These are phyloP conservation scores for Drosophila serrata DNA, from an alignment of 1,140 invertebrate genomes.

Conservation along the genomic window DNA sequence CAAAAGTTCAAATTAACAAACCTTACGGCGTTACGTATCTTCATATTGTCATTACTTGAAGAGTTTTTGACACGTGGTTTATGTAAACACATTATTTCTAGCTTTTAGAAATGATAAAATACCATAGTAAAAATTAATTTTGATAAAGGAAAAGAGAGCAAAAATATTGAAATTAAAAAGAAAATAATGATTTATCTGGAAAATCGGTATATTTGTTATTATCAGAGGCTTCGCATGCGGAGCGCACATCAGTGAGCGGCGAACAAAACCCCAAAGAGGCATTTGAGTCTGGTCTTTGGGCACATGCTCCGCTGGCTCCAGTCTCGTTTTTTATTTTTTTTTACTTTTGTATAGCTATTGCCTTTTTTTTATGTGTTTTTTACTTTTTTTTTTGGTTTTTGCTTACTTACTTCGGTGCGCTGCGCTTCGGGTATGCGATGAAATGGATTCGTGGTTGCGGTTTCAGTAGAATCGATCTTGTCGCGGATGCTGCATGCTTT, in stretches of 20 bases:
- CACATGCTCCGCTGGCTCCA: constrained; percentile 45
- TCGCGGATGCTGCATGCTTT: constrained; percentile 73
- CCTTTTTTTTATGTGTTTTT: constrained; percentile 16
- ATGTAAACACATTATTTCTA: background rate
- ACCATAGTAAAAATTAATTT: background rate
- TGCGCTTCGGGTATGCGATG: constrained; percentile 38
- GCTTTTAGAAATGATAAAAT: background rate
- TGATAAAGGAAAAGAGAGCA: too few relatives aligned
- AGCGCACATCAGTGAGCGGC: constrained; percentile 18
- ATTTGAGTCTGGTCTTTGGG: constrained; percentile 54
- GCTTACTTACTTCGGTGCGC: constrained; percentile 25
- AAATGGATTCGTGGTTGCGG: constrained; percentile 42
- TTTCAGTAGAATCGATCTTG: constrained; percentile 85
- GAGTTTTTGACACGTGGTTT: background rate
- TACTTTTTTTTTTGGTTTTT: constrained; percentile 31
- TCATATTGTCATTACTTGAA: background rate
- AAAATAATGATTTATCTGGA: background rate
- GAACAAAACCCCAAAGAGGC: constrained; percentile 22
- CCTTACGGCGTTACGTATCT: background rate
- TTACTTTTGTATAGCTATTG: constrained; percentile 46
- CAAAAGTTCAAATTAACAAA: too few relatives aligned
- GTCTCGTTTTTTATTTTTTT: constrained; percentile 26
- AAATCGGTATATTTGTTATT: constrained; percentile 16
- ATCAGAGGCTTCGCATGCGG: constrained; percentile 43
- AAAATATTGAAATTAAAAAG: too few relatives aligned